Evolutionary conservation across 2,113 vertebrate species (phyloP), one percentile per base, ranked within the genome.

Genomic region (Chamaetylas fuelleborni): DNA sequence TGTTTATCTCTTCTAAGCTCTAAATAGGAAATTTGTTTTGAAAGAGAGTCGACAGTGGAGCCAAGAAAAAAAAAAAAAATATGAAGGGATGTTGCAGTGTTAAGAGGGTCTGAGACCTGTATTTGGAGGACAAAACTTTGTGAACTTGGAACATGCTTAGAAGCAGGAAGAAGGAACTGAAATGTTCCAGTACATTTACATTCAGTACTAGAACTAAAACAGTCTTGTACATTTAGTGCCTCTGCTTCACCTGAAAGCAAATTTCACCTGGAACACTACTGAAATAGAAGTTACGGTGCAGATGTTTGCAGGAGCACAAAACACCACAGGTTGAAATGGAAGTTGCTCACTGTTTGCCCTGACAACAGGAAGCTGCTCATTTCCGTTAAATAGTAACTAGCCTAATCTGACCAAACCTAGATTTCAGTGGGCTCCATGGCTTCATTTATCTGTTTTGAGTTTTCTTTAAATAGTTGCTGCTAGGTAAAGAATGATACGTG

Each of bases 311-410:
- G 34, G 53, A 81, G 48, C 31, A 31, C 12, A 47, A 12, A 51
- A 58, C 22, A 9, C 20, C 17, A 7, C 29, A 40, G 34, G 33
- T 56, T 47, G 57, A 87, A 56, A 40, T 89, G 61, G 24, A 67
- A 76, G 70, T 48, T 2, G 0, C 22, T 85, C 0, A 0, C 26
- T 50, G 53, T 84, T 87, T 90, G 73, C 53, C 43, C 17, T 76
- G 61, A 79, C 57, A 71, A n/a, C 84, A 93, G 90, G 90, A 96
- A 95, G 57, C 78, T 67, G 66, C 73, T 91, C 12, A 10, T 87
- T 96, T 93, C 92, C 65, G 4, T 87, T 91, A 78, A 94, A 91
- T 51, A 85, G 70, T 86, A 91, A 81, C 73, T 47, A 56, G 34
- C 26, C 15, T 87, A 18, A 56, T 84, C 43, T 60, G 61, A 67